Percentiles rank a stretch among this genome's conserved stretches.
Evolutionary conservation across 2,888 invertebrate species (phyloP).

Genomic region (Drosophila meridiana): DNA sequence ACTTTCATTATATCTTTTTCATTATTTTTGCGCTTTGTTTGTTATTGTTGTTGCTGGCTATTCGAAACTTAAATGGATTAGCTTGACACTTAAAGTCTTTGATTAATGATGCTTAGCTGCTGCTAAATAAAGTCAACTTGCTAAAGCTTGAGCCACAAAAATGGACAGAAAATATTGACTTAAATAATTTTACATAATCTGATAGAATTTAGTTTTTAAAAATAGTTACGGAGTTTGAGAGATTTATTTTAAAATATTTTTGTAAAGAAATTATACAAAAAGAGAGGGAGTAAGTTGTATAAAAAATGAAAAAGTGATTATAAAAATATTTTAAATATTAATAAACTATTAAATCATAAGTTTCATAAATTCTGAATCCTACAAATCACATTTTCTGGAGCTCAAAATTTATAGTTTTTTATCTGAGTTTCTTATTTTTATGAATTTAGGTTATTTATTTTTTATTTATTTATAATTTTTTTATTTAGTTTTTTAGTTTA

Average conservation of each 20-base stretch:
- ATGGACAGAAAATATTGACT: background rate
- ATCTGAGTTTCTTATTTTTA: too few relatives aligned
- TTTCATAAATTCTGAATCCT: too few relatives aligned
- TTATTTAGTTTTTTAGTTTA: too few relatives aligned
- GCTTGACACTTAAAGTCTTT: constrained; percentile 24
- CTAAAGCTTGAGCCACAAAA: background rate
- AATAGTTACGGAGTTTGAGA: background rate
- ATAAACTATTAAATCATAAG: too few relatives aligned
- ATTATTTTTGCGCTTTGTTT: constrained; percentile 1
- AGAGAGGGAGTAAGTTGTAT: too few relatives aligned
- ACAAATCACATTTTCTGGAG: too few relatives aligned
- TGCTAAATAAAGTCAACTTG: background rate
- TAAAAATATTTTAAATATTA: too few relatives aligned
- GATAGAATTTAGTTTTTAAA: background rate
- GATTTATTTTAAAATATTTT: background rate
- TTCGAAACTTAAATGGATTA: constrained; percentile 4
- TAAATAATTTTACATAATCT: background rate
- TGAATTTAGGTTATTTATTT: too few relatives aligned
- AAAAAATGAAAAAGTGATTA: too few relatives aligned
- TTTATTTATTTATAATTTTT: too few relatives aligned
- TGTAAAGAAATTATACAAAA: too few relatives aligned
- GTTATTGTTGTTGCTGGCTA: background rate
- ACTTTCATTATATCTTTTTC: constrained; percentile 1
- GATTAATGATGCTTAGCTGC: constrained; percentile 33
- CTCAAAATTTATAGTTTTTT: too few relatives aligned